Conservation (phyloP, 2,888 invertebrate species). For the Scaptomyza cyrtandrae region DNA sequence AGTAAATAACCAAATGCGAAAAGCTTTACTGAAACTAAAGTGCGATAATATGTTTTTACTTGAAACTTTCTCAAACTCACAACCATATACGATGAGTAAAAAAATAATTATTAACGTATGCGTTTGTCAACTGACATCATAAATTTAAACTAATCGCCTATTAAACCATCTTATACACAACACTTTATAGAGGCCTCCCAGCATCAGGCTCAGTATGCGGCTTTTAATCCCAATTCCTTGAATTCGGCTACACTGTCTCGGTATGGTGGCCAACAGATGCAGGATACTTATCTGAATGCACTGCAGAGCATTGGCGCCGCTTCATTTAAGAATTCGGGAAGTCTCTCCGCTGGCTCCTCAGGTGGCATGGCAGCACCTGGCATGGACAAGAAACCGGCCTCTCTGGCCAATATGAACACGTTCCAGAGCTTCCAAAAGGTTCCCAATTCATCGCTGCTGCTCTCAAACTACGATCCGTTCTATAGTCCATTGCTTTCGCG, state of each 20-base stretch:
- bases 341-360: conserved; percentile 68
- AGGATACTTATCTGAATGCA: conserved; percentile 87
- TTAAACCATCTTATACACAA: too few species aligned
- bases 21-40: neutral
- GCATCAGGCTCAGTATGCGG: conserved; percentile 83
- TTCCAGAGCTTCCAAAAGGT: conserved; percentile 95
- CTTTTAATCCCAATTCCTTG: conserved; percentile 74
- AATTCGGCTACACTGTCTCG: conserved; percentile 82
- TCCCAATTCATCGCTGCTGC: conserved; percentile 91
- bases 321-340: conserved; percentile 79
- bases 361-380: conserved; percentile 62
- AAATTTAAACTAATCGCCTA: neutral
- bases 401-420: conserved; percentile 86
- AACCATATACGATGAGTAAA: neutral
- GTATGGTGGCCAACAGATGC: conserved; percentile 86
- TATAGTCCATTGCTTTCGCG: conserved; percentile 94
- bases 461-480: conserved; percentile 95
- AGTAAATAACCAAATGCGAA: neutral
- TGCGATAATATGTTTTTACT: neutral
- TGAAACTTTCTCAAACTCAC: neutral
- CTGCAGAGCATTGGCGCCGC: conserved; percentile 80
- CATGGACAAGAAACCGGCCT: conserved; percentile 72
- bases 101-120: neutral
- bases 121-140: neutral
- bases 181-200: conserved; percentile 84